These are phyloP conservation scores for Triplophysa rosa DNA, from an alignment of 2,113 vertebrate species.

Conservation along the genomic window DNA sequence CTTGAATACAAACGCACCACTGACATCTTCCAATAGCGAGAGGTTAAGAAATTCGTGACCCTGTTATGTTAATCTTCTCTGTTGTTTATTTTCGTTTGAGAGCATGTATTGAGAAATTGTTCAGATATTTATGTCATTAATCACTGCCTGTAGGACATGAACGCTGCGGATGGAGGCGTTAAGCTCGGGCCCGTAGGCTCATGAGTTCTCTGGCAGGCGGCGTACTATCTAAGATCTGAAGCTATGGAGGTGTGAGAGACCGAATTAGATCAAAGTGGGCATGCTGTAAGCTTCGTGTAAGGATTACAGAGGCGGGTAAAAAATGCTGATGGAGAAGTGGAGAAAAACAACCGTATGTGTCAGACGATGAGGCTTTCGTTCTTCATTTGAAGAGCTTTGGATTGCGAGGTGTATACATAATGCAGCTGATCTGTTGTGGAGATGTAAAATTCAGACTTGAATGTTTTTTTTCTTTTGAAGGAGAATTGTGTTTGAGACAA, in stretches of 20 bases:
- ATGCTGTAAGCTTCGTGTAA: conserved; percentile 55
- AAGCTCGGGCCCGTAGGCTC: conserved; percentile 39
- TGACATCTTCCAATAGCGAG: conserved; percentile 33
- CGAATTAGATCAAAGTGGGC: conserved; percentile 63
- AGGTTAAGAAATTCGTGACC: conserved; percentile 49
- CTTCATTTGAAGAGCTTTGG: conserved; percentile 3
- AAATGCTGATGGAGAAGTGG: conserved; percentile 60
- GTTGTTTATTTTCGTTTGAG: conserved; percentile 39
- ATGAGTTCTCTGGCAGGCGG: conserved; percentile 56
- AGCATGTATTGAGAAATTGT: conserved; percentile 14
- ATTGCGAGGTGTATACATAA: background rate
- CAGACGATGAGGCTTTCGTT: background rate
- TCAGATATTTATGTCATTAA: conserved; percentile 61
- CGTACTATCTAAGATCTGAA: conserved; percentile 39
- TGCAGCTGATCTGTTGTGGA: background rate
- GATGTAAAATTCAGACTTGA: background rate
- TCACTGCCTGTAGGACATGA: conserved; percentile 48
- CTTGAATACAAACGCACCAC: conserved; percentile 52
- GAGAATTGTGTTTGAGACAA: background rate
- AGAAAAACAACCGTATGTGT: conserved; percentile 38
- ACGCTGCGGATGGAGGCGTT: conserved; percentile 52
- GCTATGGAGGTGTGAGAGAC: conserved; percentile 58
- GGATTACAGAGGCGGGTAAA: conserved; percentile 60
- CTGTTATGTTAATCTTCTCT: conserved; percentile 20
- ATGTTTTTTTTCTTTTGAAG: background rate